Evolutionary conservation across 1,140 invertebrate genomes (phyloP), one percentile per base, ranked within the genome.

Genomic region (Potamilus streckersoni): DNA sequence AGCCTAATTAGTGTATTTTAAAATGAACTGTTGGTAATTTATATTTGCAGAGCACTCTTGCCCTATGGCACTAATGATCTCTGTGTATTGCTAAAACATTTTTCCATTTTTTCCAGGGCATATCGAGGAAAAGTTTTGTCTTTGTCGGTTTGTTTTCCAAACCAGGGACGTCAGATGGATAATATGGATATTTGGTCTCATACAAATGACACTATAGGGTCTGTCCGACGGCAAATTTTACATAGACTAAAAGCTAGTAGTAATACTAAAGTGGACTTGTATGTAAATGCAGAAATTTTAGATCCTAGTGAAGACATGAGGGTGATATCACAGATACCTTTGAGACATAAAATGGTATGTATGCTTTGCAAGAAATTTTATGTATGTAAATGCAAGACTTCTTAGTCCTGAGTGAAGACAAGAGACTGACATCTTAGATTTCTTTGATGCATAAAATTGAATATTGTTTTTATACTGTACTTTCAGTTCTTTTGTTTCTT

Each of bases 151-250:
- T 92, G 96, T 85, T 97, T 98, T 89, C 95, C 96, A 82, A 96
- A 94, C 90, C 95, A 96, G 81, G 95, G 94, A 80, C 92, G 96
- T 75, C 95, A 95, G 88, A 93, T 96, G 31, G 97, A 98, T 80
- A 97, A 98, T 87, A 92, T 98, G 81, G 97, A 98, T 88, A 91
- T 99, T 63, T 94, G 93, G 85, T 97, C 96, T 64, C 97, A 99
- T 90, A 95, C 94, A 66, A 98, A 98, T 88, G 97, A 99, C 86
- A 98, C 96, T 5, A 90, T 97, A 73, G 94, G 94, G n/a, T 69
- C 74, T 31, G 91, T 97, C 71, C 92, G 95, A 74, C 90, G 95
- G 75, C 93, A 94, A 82, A 93, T 97, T 81, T 88, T 96, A 70
- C 93, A 86, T 60, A 88, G 88, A 75, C 83, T 91, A 2, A 91